These are phyloP conservation scores for Acrossocheilus fasciatus DNA, from an alignment of 2,797 vertebrate genomes.

Conservation along the genomic window DNA sequence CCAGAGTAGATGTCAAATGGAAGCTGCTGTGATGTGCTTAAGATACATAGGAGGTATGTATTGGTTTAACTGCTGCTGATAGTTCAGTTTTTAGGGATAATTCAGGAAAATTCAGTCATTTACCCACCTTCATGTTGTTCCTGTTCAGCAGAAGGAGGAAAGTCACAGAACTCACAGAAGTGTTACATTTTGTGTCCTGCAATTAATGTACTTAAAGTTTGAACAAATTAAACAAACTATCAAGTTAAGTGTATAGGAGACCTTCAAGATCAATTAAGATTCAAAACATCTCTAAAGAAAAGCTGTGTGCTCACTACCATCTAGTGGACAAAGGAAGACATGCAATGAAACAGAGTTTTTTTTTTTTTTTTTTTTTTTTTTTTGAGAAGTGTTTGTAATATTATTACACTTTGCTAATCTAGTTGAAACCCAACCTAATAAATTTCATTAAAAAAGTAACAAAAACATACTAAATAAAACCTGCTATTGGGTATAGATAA, in stretches of 20 bases:
- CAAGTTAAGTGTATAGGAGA: not conserved
- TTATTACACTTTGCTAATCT: not conserved
- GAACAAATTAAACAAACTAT: not conserved
- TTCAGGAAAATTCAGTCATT: not conserved
- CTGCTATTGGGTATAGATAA: not conserved
- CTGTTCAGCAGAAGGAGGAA: not conserved
- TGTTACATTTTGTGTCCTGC: not conserved
- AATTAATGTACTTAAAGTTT: not conserved
- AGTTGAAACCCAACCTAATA: not conserved
- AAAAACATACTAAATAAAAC: not conserved
- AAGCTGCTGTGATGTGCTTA: slow-evolving; percentile 34
- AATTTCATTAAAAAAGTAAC: not conserved
- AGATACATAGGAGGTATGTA: slow-evolving; percentile 3
- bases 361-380: not conserved
- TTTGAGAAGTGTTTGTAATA: not conserved
- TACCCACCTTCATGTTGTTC: not conserved
- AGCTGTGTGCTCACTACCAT: slow-evolving; percentile 51
- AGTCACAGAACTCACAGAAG: not conserved
- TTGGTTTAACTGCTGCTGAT: slow-evolving; percentile 15
- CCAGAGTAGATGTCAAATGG: slow-evolving; percentile 30
- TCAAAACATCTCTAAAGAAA: not conserved
- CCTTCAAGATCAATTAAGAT: not conserved
- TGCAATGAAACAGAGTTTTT: not conserved
- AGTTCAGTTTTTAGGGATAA: not conserved
- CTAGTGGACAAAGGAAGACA: slow-evolving; percentile 56